Evolutionary conservation across 2,113 vertebrate species (phyloP).

Genomic region (Menidia beryllina): DNA sequence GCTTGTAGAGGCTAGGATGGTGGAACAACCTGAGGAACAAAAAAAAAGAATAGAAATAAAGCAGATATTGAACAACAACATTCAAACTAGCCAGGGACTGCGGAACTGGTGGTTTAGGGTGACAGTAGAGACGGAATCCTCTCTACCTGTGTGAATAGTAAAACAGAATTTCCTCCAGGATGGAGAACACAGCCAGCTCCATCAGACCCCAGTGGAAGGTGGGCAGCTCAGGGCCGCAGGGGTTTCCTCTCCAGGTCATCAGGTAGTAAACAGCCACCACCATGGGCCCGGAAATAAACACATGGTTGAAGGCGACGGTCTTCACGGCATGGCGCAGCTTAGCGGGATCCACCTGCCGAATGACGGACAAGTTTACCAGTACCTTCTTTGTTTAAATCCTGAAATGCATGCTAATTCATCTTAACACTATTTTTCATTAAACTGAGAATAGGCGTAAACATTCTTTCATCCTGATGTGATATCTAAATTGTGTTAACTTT

Average conservation of each 20-base stretch:
- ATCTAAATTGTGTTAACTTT: too few species aligned
- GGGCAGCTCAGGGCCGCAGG: slow-evolving; percentile 88
- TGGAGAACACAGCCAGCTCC: slow-evolving; percentile 83
- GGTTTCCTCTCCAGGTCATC: slow-evolving; percentile 81
- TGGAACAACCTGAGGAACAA: slow-evolving; percentile 85
- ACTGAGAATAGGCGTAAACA: too few species aligned
- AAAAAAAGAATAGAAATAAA: not conserved
- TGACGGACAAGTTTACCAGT: not conserved
- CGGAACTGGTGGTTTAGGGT: not conserved
- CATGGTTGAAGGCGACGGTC: slow-evolving; percentile 82
- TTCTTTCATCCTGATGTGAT: too few species aligned
- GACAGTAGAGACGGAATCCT: not conserved
- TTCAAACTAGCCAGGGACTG: not conserved
- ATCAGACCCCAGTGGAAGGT: slow-evolving; percentile 90
- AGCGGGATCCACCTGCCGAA: slow-evolving; percentile 84
- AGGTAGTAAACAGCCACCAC: slow-evolving; percentile 77
- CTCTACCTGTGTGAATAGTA: slow-evolving; percentile 92
- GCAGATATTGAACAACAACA: fast-evolving
- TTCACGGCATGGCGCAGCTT: slow-evolving; percentile 81
- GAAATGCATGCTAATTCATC: too few species aligned
- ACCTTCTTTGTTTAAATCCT: too few species aligned
- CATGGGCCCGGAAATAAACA: slow-evolving; percentile 86
- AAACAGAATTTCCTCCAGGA: slow-evolving; percentile 90
- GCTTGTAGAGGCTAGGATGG: slow-evolving; percentile 88
- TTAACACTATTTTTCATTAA: too few species aligned